Percentiles rank a stretch among this genome's conserved stretches.
These are phyloP conservation scores for Muricea muricata DNA, from an alignment of 92 coral and sea anemone species.

Conservation along the genomic window DNA sequence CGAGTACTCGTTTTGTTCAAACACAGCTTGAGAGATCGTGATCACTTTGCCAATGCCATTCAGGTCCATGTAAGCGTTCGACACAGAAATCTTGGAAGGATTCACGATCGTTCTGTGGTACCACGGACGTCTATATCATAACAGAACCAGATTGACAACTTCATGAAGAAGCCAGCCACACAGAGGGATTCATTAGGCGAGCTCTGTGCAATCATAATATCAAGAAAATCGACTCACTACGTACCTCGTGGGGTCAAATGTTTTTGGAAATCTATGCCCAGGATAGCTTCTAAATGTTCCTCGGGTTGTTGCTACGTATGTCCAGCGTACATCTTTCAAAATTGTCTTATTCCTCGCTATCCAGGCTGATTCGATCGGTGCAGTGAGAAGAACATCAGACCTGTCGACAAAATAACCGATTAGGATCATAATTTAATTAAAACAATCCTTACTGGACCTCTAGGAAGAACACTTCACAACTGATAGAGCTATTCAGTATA, in stretches of 20 bases:
- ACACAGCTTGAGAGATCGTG: conserved; percentile 92
- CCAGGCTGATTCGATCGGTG: conserved; percentile 83
- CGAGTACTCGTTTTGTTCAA: conserved; percentile 79
- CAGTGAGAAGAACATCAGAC: conserved; percentile 93
- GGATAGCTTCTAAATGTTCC: conserved; percentile 91
- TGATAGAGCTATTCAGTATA: too few relatives aligned
- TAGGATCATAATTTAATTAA: too few relatives aligned
- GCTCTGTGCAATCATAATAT: not conserved
- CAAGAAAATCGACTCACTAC: not conserved
- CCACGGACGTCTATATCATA: conserved; percentile 83
- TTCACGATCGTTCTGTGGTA: conserved; percentile 93
- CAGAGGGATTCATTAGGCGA: not conserved
- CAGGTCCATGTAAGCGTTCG: conserved; percentile 98
- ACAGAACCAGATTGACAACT: not conserved
- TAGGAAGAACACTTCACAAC: too few relatives aligned
- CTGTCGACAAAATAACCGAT: too few relatives aligned
- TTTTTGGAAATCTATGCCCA: conserved; percentile 87
- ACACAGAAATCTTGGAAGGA: conserved; percentile 91
- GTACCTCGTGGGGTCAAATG: conserved; percentile 95
- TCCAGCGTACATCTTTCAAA: conserved; percentile 94
- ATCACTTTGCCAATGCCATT: conserved; percentile 95
- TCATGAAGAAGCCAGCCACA: not conserved
- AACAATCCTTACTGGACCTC: too few relatives aligned
- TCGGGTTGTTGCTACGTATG: conserved; percentile 89
- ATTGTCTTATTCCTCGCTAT: conserved; percentile 75